Conservation (phyloP, 1,140 invertebrate species). For the Platyscapa corneri region DNA sequence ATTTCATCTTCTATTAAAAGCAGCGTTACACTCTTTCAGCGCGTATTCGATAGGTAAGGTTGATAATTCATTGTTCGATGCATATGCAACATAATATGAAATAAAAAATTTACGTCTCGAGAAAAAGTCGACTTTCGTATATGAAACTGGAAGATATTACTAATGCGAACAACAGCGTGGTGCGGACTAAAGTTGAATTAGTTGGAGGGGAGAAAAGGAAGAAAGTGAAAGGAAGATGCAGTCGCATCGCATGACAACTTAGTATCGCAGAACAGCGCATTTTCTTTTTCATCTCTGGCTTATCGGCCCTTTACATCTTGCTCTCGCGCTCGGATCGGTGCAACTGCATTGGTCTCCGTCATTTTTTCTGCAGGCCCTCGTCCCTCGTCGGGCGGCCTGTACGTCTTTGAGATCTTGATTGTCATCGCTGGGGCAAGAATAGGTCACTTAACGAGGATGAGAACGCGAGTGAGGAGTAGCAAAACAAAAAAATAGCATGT, state of each 20-base stretch:
- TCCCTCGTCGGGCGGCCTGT: constrained; percentile 35
- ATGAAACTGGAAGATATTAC: background rate
- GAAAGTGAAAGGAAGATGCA: constrained; percentile 20
- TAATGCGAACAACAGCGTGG: background rate
- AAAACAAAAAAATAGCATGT: background rate
- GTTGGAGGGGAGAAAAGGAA: background rate
- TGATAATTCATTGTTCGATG: background rate
- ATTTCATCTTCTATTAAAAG: background rate
- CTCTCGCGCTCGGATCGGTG: constrained; percentile 11
- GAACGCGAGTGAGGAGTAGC: background rate
- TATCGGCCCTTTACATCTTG: constrained; percentile 37
- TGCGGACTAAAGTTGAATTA: background rate
- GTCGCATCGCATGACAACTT: constrained; percentile 43
- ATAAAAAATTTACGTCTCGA: background rate
- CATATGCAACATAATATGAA: background rate
- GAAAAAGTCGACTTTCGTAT: background rate
- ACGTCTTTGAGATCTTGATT: constrained; percentile 48
- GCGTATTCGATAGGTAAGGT: background rate
- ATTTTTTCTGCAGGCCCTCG: background rate
- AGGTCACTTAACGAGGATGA: constrained; percentile 25
- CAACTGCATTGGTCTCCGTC: constrained; percentile 1
- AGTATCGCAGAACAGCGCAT: background rate
- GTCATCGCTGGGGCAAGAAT: constrained; percentile 36
- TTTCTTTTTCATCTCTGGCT: background rate
- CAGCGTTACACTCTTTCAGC: too few relatives aligned